Percentiles rank a stretch among this genome's conserved stretches.
Evolutionary conservation across 2,888 invertebrate species (phyloP).

Genomic region (Octonoba sinensis): DNA sequence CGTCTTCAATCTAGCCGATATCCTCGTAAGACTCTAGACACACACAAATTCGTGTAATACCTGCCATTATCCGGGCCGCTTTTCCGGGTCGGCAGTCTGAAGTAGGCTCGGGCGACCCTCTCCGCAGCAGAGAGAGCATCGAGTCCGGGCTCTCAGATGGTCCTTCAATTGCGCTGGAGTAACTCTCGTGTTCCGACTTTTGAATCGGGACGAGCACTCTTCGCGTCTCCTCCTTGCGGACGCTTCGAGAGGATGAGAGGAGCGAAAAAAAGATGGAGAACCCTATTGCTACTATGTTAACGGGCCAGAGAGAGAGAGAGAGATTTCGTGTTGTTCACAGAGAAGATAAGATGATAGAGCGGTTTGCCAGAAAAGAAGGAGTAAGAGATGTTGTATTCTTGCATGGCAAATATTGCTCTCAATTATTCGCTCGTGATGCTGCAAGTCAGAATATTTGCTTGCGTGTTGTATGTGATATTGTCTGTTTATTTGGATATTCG

Average conservation of each 20-base stretch:
- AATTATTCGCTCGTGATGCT: too few species aligned
- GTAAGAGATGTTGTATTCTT: neutral
- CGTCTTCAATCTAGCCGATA: too few species aligned
- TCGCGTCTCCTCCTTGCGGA: constrained; percentile 28
- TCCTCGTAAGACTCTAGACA: too few species aligned
- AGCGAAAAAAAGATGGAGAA: neutral
- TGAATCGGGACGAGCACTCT: constrained; percentile 41
- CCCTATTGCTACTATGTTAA: neutral
- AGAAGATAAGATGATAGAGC: neutral
- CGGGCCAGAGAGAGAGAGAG: neutral
- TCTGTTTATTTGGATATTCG: too few species aligned
- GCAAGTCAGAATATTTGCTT: too few species aligned
- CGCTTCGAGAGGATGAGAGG: constrained; percentile 48
- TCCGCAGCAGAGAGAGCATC: constrained; percentile 22
- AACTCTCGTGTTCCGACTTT: constrained; percentile 60
- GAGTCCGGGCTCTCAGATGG: constrained; percentile 36
- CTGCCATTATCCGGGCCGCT: constrained; percentile 33
- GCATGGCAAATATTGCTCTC: too few species aligned
- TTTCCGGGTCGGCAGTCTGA: constrained; percentile 40
- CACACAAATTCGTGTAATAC: constrained; percentile 24
- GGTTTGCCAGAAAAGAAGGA: constrained; percentile 6
- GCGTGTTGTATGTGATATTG: too few species aligned
- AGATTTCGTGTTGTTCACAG: neutral
- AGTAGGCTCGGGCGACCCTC: constrained; percentile 40
- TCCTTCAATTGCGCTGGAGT: constrained; percentile 59